Percentiles rank a stretch among this genome's conserved stretches.
Conservation (phyloP, 2,113 vertebrate genomes). For the Caranx melampygus region DNA sequence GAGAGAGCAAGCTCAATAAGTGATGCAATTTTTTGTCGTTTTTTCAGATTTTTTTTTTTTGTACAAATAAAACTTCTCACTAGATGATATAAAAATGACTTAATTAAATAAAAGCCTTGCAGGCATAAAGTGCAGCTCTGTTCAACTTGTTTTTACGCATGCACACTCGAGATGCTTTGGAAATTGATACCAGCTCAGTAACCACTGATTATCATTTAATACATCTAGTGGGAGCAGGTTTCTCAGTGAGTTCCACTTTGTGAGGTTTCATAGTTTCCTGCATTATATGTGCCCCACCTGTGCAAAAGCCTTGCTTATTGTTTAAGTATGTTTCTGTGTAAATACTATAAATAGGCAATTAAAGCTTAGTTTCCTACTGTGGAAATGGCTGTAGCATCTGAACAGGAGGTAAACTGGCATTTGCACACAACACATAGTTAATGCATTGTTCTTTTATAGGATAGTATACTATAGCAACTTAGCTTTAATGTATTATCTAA, state of each 20-base stretch:
- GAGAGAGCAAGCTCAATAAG: conserved; percentile 46
- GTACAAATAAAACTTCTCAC: conserved; percentile 58
- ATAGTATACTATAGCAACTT: neutral
- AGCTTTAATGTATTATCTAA: neutral
- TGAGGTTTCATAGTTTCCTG: conserved; percentile 51
- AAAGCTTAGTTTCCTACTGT: conserved; percentile 2
- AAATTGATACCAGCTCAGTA: conserved; percentile 58
- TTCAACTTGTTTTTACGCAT: conserved; percentile 55
- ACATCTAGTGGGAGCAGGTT: conserved; percentile 53
- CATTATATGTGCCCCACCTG: conserved; percentile 56
- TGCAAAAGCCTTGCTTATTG: conserved; percentile 26
- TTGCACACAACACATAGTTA: neutral
- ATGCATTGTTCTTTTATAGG: neutral
- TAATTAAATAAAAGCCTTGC: conserved; percentile 62
- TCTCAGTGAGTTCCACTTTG: conserved; percentile 54
- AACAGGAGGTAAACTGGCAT: neutral
- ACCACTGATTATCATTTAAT: conserved; percentile 72
- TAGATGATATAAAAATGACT: conserved; percentile 69
- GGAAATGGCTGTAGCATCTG: conserved; percentile 10
- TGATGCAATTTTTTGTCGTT: conserved; percentile 8
- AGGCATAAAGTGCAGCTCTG: conserved; percentile 38
- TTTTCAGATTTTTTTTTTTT: conserved; percentile 22
- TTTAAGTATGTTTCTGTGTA: neutral
- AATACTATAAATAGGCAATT: conserved; percentile 19
- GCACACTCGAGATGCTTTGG: conserved; percentile 43